These are phyloP conservation scores for Calameuta filiformis DNA, from an alignment of 2,888 invertebrate genomes.

Conservation along the genomic window DNA sequence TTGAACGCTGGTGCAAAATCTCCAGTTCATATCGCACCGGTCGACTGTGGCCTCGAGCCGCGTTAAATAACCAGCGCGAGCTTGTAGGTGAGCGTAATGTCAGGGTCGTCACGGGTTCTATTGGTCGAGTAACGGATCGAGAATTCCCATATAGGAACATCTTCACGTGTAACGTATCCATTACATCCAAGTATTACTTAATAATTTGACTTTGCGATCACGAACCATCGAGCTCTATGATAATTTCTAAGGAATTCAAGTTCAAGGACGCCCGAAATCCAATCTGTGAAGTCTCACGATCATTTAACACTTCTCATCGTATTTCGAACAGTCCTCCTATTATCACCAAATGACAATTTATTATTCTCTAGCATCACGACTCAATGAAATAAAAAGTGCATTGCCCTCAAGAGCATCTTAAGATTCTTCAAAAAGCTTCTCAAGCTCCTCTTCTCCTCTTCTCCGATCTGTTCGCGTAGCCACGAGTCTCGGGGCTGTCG, in stretches of 20 bases:
- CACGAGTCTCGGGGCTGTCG: too few species aligned
- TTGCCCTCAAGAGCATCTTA: too few species aligned
- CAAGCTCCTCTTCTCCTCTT: too few species aligned
- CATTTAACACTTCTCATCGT: neutral
- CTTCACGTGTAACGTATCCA: neutral
- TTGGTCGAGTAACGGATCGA: slow-evolving; percentile 11
- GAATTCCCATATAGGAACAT: neutral
- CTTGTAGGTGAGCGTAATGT: slow-evolving; percentile 24
- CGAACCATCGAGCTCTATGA: neutral
- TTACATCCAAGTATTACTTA: neutral
- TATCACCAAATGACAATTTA: neutral
- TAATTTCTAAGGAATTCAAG: neutral
- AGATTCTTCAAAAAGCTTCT: too few species aligned
- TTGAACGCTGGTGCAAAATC: neutral
- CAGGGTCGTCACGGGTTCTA: slow-evolving; percentile 26
- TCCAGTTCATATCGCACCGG: neutral
- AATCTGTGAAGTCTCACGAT: neutral
- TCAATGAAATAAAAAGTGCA: too few species aligned
- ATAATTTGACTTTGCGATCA: neutral
- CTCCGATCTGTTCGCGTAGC: too few species aligned
- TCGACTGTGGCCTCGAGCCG: neutral
- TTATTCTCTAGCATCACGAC: too few species aligned
- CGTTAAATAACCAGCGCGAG: slow-evolving; percentile 20
- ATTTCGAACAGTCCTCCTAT: too few species aligned
- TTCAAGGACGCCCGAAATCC: neutral